Evolutionary conservation across 2,113 vertebrate species (phyloP).

Genomic region (Protobothrops flavoviridis): DNA sequence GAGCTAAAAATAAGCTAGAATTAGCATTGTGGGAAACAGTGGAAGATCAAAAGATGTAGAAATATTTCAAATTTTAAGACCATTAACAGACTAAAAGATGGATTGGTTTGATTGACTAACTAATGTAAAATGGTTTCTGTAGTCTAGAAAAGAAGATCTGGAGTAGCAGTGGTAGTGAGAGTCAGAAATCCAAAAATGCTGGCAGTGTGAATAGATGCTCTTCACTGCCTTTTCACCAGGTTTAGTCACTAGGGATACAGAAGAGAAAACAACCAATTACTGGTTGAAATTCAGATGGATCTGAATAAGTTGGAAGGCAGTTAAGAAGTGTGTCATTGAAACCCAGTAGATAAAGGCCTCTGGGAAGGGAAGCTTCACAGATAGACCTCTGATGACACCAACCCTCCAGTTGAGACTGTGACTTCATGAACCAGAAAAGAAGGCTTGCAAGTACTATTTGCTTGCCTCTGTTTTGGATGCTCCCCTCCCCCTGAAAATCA

Average conservation of each 20-base stretch:
- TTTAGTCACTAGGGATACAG: neutral
- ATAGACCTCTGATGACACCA: neutral
- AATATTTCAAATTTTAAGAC: neutral
- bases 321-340: neutral
- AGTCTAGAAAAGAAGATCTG: neutral
- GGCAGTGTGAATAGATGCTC: neutral
- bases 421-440: neutral
- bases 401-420: neutral
- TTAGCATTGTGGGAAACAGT: neutral
- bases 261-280: neutral
- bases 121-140: neutral
- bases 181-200: neutral
- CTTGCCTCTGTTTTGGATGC: neutral
- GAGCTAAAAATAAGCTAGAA: neutral
- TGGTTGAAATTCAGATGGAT: neutral
- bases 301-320: neutral
- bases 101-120: neutral
- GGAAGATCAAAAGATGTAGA: neutral
- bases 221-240: neutral
- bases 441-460: neutral
- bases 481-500: neutral
- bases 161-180: neutral
- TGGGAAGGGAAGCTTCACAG: neutral
- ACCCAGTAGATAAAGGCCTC: neutral
- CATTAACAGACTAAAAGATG: neutral